Conservation (phyloP, 2,888 invertebrate genomes). For the Oligia strigilis region DNA sequence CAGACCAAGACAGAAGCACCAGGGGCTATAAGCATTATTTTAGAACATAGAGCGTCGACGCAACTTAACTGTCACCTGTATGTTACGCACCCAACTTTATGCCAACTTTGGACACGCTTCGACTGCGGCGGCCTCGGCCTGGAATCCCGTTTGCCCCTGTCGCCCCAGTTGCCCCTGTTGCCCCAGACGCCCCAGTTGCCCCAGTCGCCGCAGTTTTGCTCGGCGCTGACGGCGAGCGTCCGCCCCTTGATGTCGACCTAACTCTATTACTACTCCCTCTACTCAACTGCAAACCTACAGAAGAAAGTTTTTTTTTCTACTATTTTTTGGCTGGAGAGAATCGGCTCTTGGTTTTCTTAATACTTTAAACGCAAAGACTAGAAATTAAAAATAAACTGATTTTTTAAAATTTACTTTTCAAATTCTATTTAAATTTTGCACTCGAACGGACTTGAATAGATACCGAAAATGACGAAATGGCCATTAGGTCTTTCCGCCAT, state of each 20-base stretch:
- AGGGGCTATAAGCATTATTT: slow-evolving; percentile 70
- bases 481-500: background rate
- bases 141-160: slow-evolving; percentile 72
- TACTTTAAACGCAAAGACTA: background rate
- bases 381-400: background rate
- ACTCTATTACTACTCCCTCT: slow-evolving; percentile 91
- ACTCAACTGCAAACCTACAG: slow-evolving; percentile 92
- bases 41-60: slow-evolving; percentile 87
- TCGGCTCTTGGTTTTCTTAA: slow-evolving; percentile 69
- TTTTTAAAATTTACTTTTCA: background rate
- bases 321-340: slow-evolving; percentile 77
- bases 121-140: slow-evolving; percentile 85
- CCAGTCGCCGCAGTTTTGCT: slow-evolving; percentile 76
- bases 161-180: slow-evolving; percentile 70
- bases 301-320: slow-evolving; percentile 81
- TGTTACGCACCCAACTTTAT: slow-evolving; percentile 90
- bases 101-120: slow-evolving; percentile 89
- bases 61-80: slow-evolving; percentile 85
- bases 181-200: slow-evolving; percentile 66
- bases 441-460: background rate
- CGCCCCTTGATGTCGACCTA: slow-evolving; percentile 89
- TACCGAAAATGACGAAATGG: background rate
- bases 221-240: slow-evolving; percentile 86
- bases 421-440: background rate
- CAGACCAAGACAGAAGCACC: slow-evolving; percentile 69